phyloP scores from a whole-genome alignment of 1,140 invertebrate genomes.

The Drepana arcuata region DNA sequence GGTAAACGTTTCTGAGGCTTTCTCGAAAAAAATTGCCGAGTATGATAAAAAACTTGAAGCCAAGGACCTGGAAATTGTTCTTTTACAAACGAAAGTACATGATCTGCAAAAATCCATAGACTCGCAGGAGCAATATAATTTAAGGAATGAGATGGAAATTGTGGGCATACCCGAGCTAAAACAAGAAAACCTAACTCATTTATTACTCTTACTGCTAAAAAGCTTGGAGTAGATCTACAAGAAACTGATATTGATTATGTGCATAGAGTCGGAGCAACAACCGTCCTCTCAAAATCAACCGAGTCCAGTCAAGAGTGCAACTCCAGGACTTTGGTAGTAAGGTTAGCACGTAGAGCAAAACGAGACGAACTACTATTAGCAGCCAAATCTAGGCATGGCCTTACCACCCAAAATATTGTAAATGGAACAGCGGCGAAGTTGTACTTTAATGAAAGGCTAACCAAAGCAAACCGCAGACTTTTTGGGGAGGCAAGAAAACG shows the following conservation, averaged over 20 bases:
- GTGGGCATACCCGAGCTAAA: background rate
- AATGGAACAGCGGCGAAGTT: background rate
- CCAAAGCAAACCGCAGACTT: background rate
- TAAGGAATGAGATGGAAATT: background rate
- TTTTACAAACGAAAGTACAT: background rate
- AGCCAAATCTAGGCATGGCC: background rate
- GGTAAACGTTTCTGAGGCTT: background rate
- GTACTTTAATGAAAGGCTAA: constrained; percentile 1
- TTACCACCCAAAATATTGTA: background rate
- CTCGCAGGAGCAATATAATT: background rate
- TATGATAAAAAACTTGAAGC: no score
- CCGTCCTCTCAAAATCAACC: background rate
- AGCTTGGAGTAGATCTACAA: background rate
- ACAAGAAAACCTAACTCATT: background rate
- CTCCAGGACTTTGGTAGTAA: no score
- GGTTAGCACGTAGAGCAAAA: background rate
- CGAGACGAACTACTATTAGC: background rate
- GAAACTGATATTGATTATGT: background rate
- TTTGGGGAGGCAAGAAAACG: constrained; percentile 1
- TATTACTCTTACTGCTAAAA: background rate
- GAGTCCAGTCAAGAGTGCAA: background rate
- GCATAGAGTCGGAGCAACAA: background rate
- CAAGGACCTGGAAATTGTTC: background rate
- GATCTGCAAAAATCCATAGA: background rate
- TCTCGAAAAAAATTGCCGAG: no score